Evolutionary conservation across 2,113 vertebrate species (phyloP).

Genomic region (Alosa alosa): DNA sequence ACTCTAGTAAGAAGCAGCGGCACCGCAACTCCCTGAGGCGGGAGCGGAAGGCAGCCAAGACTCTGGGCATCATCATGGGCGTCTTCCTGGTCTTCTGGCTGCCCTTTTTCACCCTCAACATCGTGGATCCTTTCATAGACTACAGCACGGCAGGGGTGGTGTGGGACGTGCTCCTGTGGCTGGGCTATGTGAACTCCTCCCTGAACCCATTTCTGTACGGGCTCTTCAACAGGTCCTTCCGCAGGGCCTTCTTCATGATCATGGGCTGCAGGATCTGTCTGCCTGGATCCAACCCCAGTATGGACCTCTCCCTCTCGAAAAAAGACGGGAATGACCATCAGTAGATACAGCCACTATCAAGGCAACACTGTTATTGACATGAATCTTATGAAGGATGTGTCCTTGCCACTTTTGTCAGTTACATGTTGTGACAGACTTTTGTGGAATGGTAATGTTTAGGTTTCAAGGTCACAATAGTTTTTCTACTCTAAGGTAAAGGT

Average conservation of each 20-base stretch:
- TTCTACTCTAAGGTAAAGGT: neutral
- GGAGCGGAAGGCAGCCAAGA: conserved; percentile 76
- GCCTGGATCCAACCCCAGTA: conserved; percentile 59
- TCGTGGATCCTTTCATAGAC: conserved; percentile 73
- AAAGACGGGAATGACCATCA: conserved; percentile 55
- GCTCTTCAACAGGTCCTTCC: conserved; percentile 74
- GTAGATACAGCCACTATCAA: neutral
- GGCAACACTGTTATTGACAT: neutral
- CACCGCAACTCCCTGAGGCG: conserved; percentile 67
- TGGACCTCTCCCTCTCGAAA: conserved; percentile 69
- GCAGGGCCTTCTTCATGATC: conserved; percentile 73
- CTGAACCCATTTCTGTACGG: conserved; percentile 78
- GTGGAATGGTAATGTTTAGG: too few relatives aligned
- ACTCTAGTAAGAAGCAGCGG: conserved; percentile 67
- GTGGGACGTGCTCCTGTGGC: conserved; percentile 77
- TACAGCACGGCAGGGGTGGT: conserved; percentile 66
- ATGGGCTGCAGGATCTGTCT: conserved; percentile 72
- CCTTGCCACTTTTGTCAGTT: neutral
- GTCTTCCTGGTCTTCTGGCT: conserved; percentile 76
- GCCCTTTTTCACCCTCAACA: conserved; percentile 77
- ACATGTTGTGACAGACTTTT: neutral
- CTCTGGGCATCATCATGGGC: conserved; percentile 78
- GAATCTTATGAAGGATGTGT: neutral
- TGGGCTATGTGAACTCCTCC: conserved; percentile 77
- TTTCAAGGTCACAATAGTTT: too few relatives aligned